A percentile compares a stretch with the other conserved stretches of the same genome.
phyloP scores from a whole-genome alignment of 2,797 vertebrate species.

The Lagocephalus sceleratus region DNA sequence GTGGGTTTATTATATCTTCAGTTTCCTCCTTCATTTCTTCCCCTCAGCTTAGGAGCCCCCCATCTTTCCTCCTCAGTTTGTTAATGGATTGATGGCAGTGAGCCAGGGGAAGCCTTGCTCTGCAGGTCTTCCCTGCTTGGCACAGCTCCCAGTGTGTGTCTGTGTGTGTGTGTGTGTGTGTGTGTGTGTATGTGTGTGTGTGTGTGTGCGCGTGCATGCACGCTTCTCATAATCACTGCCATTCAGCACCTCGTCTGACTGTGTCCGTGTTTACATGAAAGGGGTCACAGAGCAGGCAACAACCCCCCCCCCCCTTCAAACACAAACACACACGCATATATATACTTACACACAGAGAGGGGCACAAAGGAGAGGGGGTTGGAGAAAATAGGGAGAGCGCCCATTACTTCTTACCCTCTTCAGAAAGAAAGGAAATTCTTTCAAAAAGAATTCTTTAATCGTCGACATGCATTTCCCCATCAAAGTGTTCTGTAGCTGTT shows the following conservation, averaged over 20 bases:
- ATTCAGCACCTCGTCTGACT: constrained; percentile 74
- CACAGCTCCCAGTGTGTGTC: constrained; percentile 63
- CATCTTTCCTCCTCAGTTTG: constrained; percentile 34
- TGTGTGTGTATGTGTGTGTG: constrained; percentile 22
- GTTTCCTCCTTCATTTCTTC: constrained; percentile 5
- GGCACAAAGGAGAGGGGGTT: not conserved
- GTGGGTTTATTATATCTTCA: constrained; percentile 26
- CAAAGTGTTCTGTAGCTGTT: too few species aligned
- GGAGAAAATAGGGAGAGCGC: too few species aligned
- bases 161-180: constrained; percentile 29
- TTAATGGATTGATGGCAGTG: constrained; percentile 67
- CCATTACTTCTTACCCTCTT: too few species aligned
- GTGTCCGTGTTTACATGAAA: constrained; percentile 79
- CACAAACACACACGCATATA: constrained; percentile 10
- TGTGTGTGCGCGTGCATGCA: constrained; percentile 20
- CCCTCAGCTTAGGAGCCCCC: constrained; percentile 2
- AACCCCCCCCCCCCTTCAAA: constrained; percentile 48
- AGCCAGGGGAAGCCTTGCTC: constrained; percentile 72
- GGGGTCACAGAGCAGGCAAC: constrained; percentile 78
- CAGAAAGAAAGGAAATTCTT: too few species aligned
- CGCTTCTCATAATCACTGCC: constrained; percentile 69
- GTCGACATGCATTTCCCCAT: too few species aligned
- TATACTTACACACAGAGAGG: constrained; percentile 2
- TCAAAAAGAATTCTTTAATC: too few species aligned
- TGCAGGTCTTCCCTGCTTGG: constrained; percentile 77